phyloP scores from a whole-genome alignment of 2,113 vertebrate genomes.

The Syngnathus scovelli region DNA sequence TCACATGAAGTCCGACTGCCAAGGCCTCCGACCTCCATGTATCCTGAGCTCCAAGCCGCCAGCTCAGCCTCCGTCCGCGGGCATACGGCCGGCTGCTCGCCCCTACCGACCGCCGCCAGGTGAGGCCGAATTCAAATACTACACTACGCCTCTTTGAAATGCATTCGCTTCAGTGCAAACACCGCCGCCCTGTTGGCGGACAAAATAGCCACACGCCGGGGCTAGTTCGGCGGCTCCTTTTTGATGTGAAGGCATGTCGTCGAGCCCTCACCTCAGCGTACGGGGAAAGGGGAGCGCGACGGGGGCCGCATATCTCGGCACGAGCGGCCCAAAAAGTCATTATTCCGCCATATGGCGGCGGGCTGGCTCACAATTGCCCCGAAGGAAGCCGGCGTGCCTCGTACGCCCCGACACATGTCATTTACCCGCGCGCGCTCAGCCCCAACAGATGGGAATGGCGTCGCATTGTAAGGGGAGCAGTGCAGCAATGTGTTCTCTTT shows the following conservation, averaged over 20 bases:
- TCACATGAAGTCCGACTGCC: constrained; percentile 60
- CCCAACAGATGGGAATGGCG: constrained; percentile 91
- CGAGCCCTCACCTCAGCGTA: constrained; percentile 64
- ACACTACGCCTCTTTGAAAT: constrained; percentile 41
- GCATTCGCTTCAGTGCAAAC: constrained; percentile 48
- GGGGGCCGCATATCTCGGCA: constrained; percentile 76
- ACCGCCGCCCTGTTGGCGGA: constrained; percentile 59
- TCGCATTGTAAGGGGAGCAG: constrained; percentile 78
- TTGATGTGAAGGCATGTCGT: constrained; percentile 89
- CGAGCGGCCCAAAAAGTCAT: constrained; percentile 86
- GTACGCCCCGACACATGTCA: constrained; percentile 94
- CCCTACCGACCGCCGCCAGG: not conserved
- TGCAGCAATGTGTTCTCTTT: constrained; percentile 85
- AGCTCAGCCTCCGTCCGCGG: constrained; percentile 29
- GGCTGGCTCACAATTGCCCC: constrained; percentile 78
- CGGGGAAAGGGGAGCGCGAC: constrained; percentile 17
- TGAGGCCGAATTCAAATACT: constrained; percentile 30
- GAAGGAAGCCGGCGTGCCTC: constrained; percentile 73
- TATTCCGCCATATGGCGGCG: constrained; percentile 95
- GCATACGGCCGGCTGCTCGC: not conserved
- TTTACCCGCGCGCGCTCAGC: constrained; percentile 61
- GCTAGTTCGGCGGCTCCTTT: constrained; percentile 41
- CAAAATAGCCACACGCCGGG: not conserved
- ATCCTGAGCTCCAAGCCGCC: constrained; percentile 31
- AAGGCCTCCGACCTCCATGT: constrained; percentile 28